Evolutionary conservation across 2,888 invertebrate species (phyloP), one percentile per base, ranked within the genome.

Genomic region (Neuroscelio doddi): DNA sequence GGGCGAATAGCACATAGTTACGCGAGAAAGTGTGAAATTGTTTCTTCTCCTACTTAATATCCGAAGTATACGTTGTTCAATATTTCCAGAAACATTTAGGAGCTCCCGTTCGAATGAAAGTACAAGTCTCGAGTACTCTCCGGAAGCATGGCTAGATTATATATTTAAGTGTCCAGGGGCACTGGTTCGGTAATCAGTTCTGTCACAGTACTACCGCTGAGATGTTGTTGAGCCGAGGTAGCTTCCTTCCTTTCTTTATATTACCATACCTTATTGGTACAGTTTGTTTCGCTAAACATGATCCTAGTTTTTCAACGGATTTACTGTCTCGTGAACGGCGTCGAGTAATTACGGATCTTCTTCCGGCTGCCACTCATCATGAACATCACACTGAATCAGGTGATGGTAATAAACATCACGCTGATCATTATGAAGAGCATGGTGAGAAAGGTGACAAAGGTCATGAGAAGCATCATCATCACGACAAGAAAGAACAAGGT

Each of bases 341-440:
- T 39, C 16, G 34, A 32, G 24, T 51, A 36, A 26, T 56, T 15
- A 52, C 9, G 1, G 73, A 74, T 49, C 66, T 71, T 7, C 32
- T 57, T 10, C 15, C 56, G 4, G 67, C 71, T 3, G 70, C 53
- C 3, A 49, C 57, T 12, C 51, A 36, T 27, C 59, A 53, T 29
- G n/a, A n/a, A n/a, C n/a, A n/a, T n/a, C n/a, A n/a, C n/a, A n/a
- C n/a, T n/a, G 90, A 90, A 78, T 86, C 87, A 51, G 91, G 90
- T 12, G 91, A 91, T n/a, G 92, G 92, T 0, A 88, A 90, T n/a
- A n/a, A n/a, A n/a, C 71, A 89, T 90, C 57, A 90, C 91, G 75
- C 90, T 91, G 71, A 89, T 93, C 77, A 93, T 91, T 0, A 90
- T 91, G 65, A 93, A 94, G 77, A 92, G 91, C 0, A n/a, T n/a